Evolutionary conservation across 2,888 invertebrate species (phyloP).

Genomic region (Syrista parreyssii): DNA sequence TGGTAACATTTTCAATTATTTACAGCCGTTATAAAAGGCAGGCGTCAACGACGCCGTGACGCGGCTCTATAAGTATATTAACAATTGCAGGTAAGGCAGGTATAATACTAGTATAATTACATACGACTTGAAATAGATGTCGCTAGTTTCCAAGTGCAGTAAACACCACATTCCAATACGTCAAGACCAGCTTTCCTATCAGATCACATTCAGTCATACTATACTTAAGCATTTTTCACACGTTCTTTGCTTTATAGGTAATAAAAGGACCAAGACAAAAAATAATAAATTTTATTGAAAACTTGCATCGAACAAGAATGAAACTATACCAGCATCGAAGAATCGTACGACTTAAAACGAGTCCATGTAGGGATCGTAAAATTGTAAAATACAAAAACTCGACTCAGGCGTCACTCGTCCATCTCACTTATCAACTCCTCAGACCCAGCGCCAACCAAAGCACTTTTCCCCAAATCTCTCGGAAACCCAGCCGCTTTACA

Average conservation of each 20-base stretch:
- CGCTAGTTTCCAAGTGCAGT: neutral
- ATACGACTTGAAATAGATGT: neutral
- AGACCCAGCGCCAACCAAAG: slow-evolving; percentile 13
- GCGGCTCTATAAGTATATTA: neutral
- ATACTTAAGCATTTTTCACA: neutral
- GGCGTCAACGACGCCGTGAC: too few species aligned
- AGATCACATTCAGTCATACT: neutral
- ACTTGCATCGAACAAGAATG: neutral
- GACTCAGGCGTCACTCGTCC: slow-evolving; percentile 20
- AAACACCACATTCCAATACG: neutral
- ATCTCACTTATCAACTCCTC: slow-evolving; percentile 26
- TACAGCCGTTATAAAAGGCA: neutral
- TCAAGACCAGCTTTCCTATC: neutral
- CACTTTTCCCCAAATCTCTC: slow-evolving; percentile 12
- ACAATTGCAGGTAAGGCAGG: neutral
- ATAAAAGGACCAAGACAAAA: neutral
- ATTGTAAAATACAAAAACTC: neutral
- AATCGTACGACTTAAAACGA: neutral
- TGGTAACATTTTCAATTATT: neutral
- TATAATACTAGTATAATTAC: neutral
- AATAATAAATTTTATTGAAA: neutral
- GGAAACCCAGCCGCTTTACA: slow-evolving; percentile 22
- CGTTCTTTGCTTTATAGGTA: neutral
- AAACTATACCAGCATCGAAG: neutral
- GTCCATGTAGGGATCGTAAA: neutral